Percentiles rank a stretch among this genome's conserved stretches.
phyloP scores from a whole-genome alignment of 2,113 vertebrate species.

The Turdus rufiventris region DNA sequence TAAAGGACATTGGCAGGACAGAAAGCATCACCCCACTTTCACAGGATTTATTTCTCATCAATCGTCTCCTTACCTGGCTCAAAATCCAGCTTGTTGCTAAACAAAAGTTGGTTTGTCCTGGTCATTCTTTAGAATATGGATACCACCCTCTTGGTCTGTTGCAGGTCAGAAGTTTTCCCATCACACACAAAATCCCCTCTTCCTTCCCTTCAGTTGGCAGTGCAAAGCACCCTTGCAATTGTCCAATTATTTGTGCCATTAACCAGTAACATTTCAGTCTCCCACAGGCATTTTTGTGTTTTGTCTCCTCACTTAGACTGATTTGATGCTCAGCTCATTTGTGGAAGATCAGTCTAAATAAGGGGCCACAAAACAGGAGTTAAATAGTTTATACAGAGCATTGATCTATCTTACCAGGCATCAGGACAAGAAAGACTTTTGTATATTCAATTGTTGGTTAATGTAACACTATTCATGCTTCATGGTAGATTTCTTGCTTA shows the following conservation, averaged over 20 bases:
- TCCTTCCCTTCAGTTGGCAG: fast-evolving
- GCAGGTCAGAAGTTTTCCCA: neutral
- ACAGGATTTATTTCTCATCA: neutral
- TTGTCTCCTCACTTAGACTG: neutral
- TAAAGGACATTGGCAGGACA: neutral
- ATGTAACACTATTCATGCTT: neutral
- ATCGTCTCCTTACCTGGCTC: neutral
- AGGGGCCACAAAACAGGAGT: neutral
- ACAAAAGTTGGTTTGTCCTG: neutral
- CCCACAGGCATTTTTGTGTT: neutral
- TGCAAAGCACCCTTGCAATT: neutral
- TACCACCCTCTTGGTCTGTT: neutral
- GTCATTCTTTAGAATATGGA: neutral
- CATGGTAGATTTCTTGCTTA: neutral
- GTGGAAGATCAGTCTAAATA: neutral
- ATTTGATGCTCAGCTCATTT: neutral
- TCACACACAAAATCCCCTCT: neutral
- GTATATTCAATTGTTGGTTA: neutral
- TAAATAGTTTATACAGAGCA: neutral
- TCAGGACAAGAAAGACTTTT: neutral
- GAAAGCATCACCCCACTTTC: neutral
- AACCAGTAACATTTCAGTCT: neutral
- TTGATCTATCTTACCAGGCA: neutral
- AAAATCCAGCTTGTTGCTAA: neutral
- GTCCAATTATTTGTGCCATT: neutral